Percentiles rank a stretch among this genome's conserved stretches.
Conservation (phyloP, 1,140 invertebrate species). For the Linepithema humile region DNA sequence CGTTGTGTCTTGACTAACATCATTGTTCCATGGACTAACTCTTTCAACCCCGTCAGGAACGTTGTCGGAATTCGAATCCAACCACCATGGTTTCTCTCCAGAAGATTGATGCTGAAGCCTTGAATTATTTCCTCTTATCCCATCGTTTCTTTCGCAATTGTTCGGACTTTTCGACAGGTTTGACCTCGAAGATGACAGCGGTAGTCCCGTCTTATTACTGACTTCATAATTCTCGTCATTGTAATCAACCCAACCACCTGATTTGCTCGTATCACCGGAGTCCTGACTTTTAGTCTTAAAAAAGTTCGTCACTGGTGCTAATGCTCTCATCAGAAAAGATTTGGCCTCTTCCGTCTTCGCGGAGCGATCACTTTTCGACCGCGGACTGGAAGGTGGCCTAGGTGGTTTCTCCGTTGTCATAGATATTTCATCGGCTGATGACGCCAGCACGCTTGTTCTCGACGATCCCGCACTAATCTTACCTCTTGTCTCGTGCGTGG, state of each 20-base stretch:
- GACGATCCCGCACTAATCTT: conserved; percentile 80
- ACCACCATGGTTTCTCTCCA: conserved; percentile 87
- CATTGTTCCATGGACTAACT: conserved; percentile 77
- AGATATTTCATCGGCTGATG: conserved; percentile 86
- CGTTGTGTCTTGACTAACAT: conserved; percentile 82
- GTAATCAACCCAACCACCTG: conserved; percentile 73
- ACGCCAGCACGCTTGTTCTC: conserved; percentile 83
- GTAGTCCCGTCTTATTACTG: conserved; percentile 58
- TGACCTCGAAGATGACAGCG: conserved; percentile 67
- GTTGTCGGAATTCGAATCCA: conserved; percentile 85
- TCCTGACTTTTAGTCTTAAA: conserved; percentile 87
- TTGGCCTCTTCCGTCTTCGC: conserved; percentile 88
- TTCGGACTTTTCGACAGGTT: conserved; percentile 76
- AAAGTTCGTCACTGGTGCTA: conserved; percentile 88
- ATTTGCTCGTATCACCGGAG: conserved; percentile 78
- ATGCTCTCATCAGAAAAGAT: conserved; percentile 88
- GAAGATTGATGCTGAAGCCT: conserved; percentile 84
- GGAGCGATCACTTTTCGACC: conserved; percentile 82
- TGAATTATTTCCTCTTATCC: conserved; percentile 70
- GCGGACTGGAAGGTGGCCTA: conserved; percentile 83
- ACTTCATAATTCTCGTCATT: conserved; percentile 79
- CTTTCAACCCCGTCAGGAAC: conserved; percentile 86
- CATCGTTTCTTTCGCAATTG: conserved; percentile 74
- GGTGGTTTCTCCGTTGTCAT: conserved; percentile 85
- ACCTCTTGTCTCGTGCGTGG: conserved; percentile 69